These are phyloP conservation scores for Aphaenogaster floridana DNA, from an alignment of 1,140 invertebrate species.

Conservation along the genomic window DNA sequence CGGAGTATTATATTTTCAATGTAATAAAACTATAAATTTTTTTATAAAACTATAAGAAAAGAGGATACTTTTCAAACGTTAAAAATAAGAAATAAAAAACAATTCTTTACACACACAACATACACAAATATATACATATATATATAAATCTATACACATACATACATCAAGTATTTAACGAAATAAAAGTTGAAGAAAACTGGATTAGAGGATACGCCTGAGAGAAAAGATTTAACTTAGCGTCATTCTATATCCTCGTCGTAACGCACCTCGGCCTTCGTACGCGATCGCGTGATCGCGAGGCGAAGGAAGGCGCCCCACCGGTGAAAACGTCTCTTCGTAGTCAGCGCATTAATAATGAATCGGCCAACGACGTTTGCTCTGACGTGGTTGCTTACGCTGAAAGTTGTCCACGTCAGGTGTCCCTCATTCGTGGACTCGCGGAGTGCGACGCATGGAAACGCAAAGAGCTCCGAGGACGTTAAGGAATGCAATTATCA, in stretches of 20 bases:
- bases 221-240: background rate
- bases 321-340: slow-evolving; percentile 25
- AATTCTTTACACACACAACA: background rate
- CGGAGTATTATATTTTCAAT: background rate
- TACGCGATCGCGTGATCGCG: slow-evolving; percentile 20
- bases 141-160: background rate
- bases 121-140: no score
- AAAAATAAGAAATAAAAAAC: slow-evolving; percentile 20
- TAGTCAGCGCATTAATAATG: slow-evolving; percentile 72
- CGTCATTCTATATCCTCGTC: background rate
- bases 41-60: background rate
- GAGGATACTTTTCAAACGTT: background rate
- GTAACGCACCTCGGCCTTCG: background rate
- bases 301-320: background rate
- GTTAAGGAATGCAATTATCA: slow-evolving; percentile 35
- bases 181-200: slow-evolving; percentile 6
- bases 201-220: background rate
- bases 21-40: background rate
- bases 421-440: slow-evolving; percentile 34
- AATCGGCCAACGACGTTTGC: slow-evolving; percentile 65
- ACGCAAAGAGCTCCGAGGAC: slow-evolving; percentile 16
- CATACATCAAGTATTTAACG: background rate
- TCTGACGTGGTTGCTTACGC: slow-evolving; percentile 77
- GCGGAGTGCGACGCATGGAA: slow-evolving; percentile 6
- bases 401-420: slow-evolving; percentile 72